Conservation (phyloP, 2,113 vertebrate species). For the Centrocercus urophasianus region DNA sequence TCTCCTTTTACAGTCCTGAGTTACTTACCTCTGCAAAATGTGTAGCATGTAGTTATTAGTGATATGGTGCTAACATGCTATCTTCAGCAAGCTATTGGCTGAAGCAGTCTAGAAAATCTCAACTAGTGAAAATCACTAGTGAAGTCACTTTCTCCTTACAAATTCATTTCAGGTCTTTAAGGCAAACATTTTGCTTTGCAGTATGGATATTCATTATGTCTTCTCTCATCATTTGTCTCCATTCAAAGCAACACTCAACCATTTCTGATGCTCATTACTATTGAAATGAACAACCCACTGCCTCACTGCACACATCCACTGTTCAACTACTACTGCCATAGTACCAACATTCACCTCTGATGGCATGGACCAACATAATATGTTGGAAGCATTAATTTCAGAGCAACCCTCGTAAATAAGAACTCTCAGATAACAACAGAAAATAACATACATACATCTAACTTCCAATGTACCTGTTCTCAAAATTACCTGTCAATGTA, state of each 20-base stretch:
- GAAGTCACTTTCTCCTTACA: neutral
- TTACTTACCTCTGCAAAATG: neutral
- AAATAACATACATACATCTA: neutral
- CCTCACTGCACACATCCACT: too few relatives aligned
- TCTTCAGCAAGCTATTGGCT: neutral
- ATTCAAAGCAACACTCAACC: neutral
- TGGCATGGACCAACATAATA: too few relatives aligned
- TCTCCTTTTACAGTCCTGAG: constrained; percentile 22
- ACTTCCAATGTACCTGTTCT: neutral
- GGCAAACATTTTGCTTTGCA: constrained; percentile 12
- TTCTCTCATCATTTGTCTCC: constrained; percentile 42
- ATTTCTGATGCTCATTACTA: neutral
- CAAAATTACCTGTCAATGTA: neutral
- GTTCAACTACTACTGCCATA: too few relatives aligned
- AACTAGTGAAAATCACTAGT: neutral
- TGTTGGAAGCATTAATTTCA: too few relatives aligned
- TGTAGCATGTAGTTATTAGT: neutral
- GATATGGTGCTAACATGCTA: neutral
- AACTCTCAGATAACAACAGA: neutral
- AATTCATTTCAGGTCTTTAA: constrained; percentile 9
- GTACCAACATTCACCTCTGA: too few relatives aligned
- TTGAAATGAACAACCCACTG: too few relatives aligned
- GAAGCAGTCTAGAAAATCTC: neutral
- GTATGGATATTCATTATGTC: neutral
- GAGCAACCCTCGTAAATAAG: neutral